phyloP scores from a whole-genome alignment of 1,140 invertebrate species.

The Pararge aegeria region DNA sequence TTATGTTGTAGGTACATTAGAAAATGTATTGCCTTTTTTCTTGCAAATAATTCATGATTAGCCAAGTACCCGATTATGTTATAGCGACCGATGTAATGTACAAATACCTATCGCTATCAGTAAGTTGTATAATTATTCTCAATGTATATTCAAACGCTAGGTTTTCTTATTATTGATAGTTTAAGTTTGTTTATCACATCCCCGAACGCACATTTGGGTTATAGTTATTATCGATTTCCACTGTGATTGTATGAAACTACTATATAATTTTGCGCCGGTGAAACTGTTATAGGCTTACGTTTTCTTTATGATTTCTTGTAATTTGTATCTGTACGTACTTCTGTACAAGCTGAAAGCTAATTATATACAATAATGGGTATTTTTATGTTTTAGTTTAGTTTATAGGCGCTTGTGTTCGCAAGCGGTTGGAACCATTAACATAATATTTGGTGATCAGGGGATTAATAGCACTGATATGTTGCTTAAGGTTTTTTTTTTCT shows the following conservation, averaged over 20 bases:
- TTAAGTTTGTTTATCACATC: slow-evolving; percentile 19
- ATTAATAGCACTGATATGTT: slow-evolving; percentile 58
- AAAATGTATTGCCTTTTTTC: not conserved
- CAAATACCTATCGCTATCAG: slow-evolving; percentile 33
- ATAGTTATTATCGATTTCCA: slow-evolving; percentile 36
- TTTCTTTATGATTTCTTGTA: slow-evolving; percentile 48
- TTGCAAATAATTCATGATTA: not conserved
- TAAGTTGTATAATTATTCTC: slow-evolving; percentile 24
- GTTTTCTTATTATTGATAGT: not conserved
- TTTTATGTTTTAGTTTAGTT: slow-evolving; percentile 57
- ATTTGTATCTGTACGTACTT: slow-evolving; percentile 30
- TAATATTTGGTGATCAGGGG: slow-evolving; percentile 69
- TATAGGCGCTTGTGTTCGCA: slow-evolving; percentile 52
- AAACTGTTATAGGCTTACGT: slow-evolving; percentile 37
- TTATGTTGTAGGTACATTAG: not conserved
- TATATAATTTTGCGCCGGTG: slow-evolving; percentile 40
- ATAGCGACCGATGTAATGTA: slow-evolving; percentile 36
- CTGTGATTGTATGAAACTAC: slow-evolving; percentile 53
- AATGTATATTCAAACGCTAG: slow-evolving; percentile 18
- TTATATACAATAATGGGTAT: slow-evolving; percentile 57
- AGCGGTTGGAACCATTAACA: slow-evolving; percentile 55
- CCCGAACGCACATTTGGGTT: slow-evolving; percentile 29
- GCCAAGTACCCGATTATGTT: slow-evolving; percentile 10
- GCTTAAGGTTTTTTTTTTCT: slow-evolving; percentile 61
- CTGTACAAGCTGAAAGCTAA: slow-evolving; percentile 52